Evolutionary conservation across 1,140 invertebrate species (phyloP), one percentile per base, ranked within the genome.

Genomic region (Armadillidium nasatum): DNA sequence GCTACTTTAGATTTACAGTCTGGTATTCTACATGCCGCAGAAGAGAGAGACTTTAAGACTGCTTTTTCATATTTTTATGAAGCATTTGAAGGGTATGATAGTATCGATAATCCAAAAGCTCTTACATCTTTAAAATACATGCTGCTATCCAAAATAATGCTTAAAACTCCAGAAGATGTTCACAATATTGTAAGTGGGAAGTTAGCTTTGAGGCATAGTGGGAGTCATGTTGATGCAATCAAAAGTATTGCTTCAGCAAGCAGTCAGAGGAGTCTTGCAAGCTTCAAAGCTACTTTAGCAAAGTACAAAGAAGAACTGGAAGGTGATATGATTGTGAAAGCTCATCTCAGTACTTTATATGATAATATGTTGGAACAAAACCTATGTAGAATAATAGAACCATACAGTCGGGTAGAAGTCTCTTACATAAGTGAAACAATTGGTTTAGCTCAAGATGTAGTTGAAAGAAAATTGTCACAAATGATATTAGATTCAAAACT

Each of bases 61-160:
- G 98, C 97, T 50, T 99, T 97, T 85, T 99, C 97, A 54, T 99
- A 99, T 84, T 99, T 99, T 84, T 99, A 99, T 87, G 98, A 99
- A 88, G 97, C 97, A 50, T 99, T 99, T 87, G 98, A 99, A 88
- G 96, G 96, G 78, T 99, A 97, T 86, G 96, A 99, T 85, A 96
- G 94, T 81, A 92, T 97, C 19, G 95, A 98, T 83, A 91, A 89
- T 83, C 90, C 91, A 13, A 97, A 95, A 85, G 97, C 97, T 10
- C 85, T 99, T 3, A 93, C 90, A 60, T 94, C 95, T 22, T 86
- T 99, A 0, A 99, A 99, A 84, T 99, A 99, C 85, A 99, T 99
- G 97, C 88, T 99, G 76, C 85, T 99, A 70, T 97, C 94, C 70
- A 99, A 99, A 88, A 98, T 99, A 78, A 98, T 98, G 95, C 86